phyloP scores from a whole-genome alignment of 2,888 invertebrate species.

The Tridacna crocea region DNA sequence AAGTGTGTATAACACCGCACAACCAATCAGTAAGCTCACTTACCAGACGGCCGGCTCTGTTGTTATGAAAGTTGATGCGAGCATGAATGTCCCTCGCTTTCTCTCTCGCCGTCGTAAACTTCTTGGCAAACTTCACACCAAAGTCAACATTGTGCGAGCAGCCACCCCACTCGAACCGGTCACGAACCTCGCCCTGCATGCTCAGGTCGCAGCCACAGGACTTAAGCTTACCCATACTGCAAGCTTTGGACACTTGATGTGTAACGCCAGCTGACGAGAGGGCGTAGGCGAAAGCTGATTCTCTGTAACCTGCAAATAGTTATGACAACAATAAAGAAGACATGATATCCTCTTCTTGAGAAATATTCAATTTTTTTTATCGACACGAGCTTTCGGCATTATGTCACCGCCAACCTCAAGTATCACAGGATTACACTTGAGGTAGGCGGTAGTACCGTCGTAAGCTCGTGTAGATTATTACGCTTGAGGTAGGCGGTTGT shows the following conservation, averaged over 20 bases:
- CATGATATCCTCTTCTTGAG: no score
- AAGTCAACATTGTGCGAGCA: conserved; percentile 92
- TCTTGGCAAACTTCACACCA: conserved; percentile 93
- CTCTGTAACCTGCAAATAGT: conserved; percentile 92
- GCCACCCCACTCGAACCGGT: conserved; percentile 91
- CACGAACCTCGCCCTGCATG: conserved; percentile 86
- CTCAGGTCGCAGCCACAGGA: conserved; percentile 88
- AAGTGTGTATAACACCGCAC: no score
- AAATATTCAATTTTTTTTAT: no score
- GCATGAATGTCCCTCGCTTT: conserved; percentile 86
- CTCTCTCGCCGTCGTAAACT: conserved; percentile 95
- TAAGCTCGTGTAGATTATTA: no score
- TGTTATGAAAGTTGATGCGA: conserved; percentile 83
- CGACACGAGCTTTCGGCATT: no score
- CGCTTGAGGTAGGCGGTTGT: no score
- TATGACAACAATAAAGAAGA: neutral
- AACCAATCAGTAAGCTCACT: conserved; percentile 44
- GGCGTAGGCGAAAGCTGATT: conserved; percentile 98
- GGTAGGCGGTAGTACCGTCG: no score
- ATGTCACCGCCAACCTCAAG: no score
- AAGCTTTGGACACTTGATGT: conserved; percentile 96
- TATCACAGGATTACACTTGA: no score
- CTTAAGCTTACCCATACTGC: conserved; percentile 94
- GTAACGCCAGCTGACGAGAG: conserved; percentile 98
- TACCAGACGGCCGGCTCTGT: conserved; percentile 82